phyloP scores from a whole-genome alignment of 2,797 vertebrate genomes.

The Intellagama lesueurii region DNA sequence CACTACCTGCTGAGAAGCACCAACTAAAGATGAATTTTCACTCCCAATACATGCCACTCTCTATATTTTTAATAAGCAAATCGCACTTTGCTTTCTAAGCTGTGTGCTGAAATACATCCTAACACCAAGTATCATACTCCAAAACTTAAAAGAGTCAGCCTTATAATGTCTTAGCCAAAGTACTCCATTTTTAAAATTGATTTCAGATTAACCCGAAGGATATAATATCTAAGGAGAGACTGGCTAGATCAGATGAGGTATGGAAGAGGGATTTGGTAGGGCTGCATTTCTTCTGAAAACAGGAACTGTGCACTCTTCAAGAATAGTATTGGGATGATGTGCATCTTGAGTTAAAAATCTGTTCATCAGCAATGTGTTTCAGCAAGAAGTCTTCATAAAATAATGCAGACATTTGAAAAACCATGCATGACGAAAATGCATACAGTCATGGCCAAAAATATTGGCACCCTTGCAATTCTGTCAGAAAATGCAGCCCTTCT shows the following conservation, averaged over 20 bases:
- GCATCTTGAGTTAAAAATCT: not conserved
- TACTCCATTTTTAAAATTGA: not conserved
- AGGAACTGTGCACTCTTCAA: not conserved
- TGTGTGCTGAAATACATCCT: slow-evolving; percentile 17
- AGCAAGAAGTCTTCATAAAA: not conserved
- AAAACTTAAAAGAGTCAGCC: not conserved
- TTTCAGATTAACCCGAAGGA: not conserved
- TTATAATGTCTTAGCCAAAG: not conserved
- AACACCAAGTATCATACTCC: not conserved
- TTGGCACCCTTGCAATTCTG: no score
- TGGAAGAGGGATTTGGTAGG: not conserved
- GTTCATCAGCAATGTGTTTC: not conserved
- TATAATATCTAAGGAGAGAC: not conserved
- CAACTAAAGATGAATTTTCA: slow-evolving; percentile 49
- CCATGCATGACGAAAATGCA: no score
- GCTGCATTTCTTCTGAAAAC: not conserved
- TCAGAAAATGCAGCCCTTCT: no score
- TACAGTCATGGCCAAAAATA: no score
- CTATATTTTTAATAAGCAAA: slow-evolving; percentile 54
- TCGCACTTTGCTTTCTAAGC: slow-evolving; percentile 10
- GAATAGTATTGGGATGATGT: not conserved
- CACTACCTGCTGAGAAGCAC: slow-evolving; percentile 43
- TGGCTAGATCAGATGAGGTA: not conserved
- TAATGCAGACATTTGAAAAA: not conserved
- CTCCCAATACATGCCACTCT: not conserved